Evolutionary conservation across 2,113 vertebrate genomes (phyloP).

Genomic region (Epinephelus moara): DNA sequence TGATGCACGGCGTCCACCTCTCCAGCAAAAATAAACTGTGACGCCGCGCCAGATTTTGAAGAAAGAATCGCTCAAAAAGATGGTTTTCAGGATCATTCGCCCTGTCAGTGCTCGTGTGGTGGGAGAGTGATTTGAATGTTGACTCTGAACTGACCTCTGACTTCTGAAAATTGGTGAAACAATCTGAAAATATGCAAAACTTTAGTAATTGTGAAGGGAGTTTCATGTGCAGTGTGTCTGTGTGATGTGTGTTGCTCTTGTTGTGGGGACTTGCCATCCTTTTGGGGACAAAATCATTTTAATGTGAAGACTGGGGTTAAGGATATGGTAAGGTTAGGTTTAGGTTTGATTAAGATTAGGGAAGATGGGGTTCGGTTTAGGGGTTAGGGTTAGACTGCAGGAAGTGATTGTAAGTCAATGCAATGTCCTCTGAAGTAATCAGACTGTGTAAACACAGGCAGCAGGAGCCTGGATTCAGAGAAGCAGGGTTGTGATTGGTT

Average conservation of each 20-base stretch:
- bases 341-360: too few relatives aligned
- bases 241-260: background rate
- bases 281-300: too few relatives aligned
- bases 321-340: too few relatives aligned
- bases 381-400: too few relatives aligned
- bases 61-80: conserved; percentile 48
- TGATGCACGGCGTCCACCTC: conserved; percentile 43
- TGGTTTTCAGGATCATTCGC: conserved; percentile 44
- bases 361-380: too few relatives aligned
- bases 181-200: background rate
- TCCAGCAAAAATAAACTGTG: conserved; percentile 66
- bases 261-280: too few relatives aligned
- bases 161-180: background rate
- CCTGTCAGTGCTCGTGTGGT: background rate
- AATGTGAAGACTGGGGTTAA: too few relatives aligned
- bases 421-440: too few relatives aligned
- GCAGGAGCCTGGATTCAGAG: background rate
- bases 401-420: too few relatives aligned
- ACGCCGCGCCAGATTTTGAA: conserved; percentile 50
- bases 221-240: background rate
- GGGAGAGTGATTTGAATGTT: background rate
- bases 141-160: background rate
- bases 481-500: conserved; percentile 30
- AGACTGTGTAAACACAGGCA: background rate
- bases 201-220: background rate